phyloP scores from a whole-genome alignment of 2,797 vertebrate genomes.

The Poecilia velifera region DNA sequence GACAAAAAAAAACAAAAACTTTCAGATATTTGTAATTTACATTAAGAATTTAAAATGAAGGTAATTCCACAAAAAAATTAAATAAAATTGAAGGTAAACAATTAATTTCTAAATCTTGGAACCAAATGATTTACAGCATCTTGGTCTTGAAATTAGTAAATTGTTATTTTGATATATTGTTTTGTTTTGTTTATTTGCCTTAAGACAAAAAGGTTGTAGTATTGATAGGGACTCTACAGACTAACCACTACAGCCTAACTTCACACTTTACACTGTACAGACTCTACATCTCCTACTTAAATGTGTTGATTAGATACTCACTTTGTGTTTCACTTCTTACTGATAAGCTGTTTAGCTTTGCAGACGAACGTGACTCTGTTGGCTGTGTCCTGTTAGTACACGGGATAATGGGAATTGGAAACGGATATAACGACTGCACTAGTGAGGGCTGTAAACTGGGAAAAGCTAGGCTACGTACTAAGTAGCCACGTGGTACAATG shows the following conservation, averaged over 20 bases:
- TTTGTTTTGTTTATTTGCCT: neutral
- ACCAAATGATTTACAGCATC: neutral
- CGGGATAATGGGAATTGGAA: conserved; percentile 53
- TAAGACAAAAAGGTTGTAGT: neutral
- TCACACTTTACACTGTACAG: conserved; percentile 5
- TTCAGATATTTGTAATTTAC: neutral
- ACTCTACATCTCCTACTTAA: conserved; percentile 5
- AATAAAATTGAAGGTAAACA: neutral
- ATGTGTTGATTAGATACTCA: conserved; percentile 58
- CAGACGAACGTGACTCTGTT: conserved; percentile 30
- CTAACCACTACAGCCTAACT: neutral
- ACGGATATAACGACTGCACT: conserved; percentile 72
- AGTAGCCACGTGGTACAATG: conserved; percentile 39
- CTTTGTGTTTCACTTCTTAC: conserved; percentile 37
- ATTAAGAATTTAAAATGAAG: neutral
- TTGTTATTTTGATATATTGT: neutral
- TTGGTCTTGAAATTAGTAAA: neutral
- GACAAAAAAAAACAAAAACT: neutral
- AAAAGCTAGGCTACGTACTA: conserved; percentile 78
- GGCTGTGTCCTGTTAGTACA: conserved; percentile 60
- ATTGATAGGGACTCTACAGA: neutral
- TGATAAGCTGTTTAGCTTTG: conserved; percentile 31
- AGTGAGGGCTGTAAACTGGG: conserved; percentile 76
- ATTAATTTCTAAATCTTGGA: neutral
- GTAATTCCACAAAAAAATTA: neutral